These are phyloP conservation scores for Lypha dubia DNA, from an alignment of 2,888 invertebrate genomes.

Conservation along the genomic window DNA sequence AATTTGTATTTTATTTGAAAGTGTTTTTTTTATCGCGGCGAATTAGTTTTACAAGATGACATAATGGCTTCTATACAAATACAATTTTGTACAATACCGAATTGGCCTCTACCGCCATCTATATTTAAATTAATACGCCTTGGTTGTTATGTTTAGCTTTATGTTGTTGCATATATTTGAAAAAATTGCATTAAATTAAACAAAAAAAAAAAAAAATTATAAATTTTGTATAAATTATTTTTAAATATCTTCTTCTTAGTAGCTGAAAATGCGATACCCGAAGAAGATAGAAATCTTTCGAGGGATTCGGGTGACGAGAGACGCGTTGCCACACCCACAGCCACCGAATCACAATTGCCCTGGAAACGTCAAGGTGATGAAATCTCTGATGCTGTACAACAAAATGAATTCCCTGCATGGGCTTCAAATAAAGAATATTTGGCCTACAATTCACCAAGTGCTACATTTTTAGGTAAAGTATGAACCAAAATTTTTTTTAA, in stretches of 20 bases:
- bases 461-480: constrained; percentile 92
- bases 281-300: constrained; percentile 80
- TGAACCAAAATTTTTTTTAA: constrained; percentile 35
- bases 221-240: too few relatives aligned
- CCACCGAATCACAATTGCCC: constrained; percentile 94
- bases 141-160: constrained; percentile 66
- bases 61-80: too few relatives aligned
- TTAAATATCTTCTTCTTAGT: constrained; percentile 74
- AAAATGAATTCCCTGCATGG: constrained; percentile 97
- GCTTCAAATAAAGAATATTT: constrained; percentile 97
- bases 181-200: background rate
- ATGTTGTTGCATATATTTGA: constrained; percentile 43
- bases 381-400: constrained; percentile 87
- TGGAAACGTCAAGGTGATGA: constrained; percentile 95
- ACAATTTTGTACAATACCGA: too few relatives aligned
- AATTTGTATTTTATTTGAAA: constrained; percentile 41
- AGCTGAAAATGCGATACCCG: constrained; percentile 81
- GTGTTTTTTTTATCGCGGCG: constrained; percentile 8
- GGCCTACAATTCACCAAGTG: constrained; percentile 95
- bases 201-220: constrained; percentile 5
- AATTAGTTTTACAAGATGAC: too few relatives aligned
- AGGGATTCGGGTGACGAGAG: constrained; percentile 86
- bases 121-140: too few relatives aligned
- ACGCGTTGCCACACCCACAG: constrained; percentile 93
- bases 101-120: too few relatives aligned